Evolutionary conservation across 2,888 invertebrate species (phyloP), one percentile per base, ranked within the genome.

Genomic region (Leptopilina syphax): DNA sequence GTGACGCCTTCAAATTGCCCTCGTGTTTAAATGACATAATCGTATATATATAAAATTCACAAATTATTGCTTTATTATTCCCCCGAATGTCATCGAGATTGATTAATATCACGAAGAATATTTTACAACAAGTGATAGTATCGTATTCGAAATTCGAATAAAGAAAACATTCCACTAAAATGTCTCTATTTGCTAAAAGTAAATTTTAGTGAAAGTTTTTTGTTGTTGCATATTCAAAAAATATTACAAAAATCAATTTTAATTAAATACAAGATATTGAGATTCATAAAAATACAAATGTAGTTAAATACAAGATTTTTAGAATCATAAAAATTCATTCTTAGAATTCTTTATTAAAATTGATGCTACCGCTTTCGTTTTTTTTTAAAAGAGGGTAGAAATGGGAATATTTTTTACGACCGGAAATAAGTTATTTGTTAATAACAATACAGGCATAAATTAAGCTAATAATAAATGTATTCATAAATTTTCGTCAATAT

Each of bases 381-480:
- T 47, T 34, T 18, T 18, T 18, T 18, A 47, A 70, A 54, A 57
- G 3, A 73, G 73, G n/a, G 54, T 12, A 50, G 34, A 34, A 34
- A n/a, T 3, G 34, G 13, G 50, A 10, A 9, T 47, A 9, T 10
- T 50, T 73, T 73, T 73, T 73, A 57, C 73, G 73, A 73, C 57
- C 57, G 57, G 73, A 73, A 73, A 57, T 9, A n/a, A 27, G 27
- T 73, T 27, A 73, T 9, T 50, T 54, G 50, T 44, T 18, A 44
- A 67, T 18, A 44, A 67, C 67, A 73, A 13, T 50, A 54, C 27
- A 57, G n/a, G 73, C 73, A 73, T 73, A 73, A 73, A 57, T 57
- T 73, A 57, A 73, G 57, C 27, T n/a, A 73, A 57, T 73, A 57
- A 73, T 73, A 57, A 57, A 73, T 73, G 57, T 73, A 57, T 73